A percentile compares a stretch with the other conserved stretches of the same genome.
Evolutionary conservation across 1,140 invertebrate species (phyloP).

Genomic region (Neodiprion fabricii): DNA sequence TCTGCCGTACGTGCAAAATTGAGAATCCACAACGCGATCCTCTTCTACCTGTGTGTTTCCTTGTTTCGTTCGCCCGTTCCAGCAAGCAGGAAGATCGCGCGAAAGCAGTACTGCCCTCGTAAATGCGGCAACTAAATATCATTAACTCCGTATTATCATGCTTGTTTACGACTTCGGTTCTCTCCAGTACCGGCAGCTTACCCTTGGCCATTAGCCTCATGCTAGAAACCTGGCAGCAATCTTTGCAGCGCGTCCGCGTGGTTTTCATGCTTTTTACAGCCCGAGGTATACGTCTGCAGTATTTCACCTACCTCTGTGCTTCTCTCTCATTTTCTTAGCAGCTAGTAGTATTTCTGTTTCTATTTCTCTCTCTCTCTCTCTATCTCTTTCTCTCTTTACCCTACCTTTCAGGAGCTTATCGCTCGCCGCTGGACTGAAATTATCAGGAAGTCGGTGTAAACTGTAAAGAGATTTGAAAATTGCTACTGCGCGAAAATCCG

Average conservation of each 20-base stretch:
- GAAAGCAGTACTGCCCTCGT: conserved; percentile 34
- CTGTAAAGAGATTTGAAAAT: too few relatives aligned
- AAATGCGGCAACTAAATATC: conserved; percentile 47
- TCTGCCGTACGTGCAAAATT: too few relatives aligned
- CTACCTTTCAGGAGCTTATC: conserved; percentile 18
- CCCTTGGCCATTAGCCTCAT: background rate
- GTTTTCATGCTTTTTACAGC: conserved; percentile 24
- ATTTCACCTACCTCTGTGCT: conserved; percentile 46
- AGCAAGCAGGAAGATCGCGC: background rate
- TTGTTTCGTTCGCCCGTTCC: too few relatives aligned
- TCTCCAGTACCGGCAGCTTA: background rate
- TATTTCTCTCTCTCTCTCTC: conserved; percentile 15
- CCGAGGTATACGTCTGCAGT: conserved; percentile 42
- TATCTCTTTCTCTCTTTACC: conserved; percentile 9
- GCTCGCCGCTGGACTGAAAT: conserved; percentile 1
- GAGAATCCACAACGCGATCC: too few relatives aligned
- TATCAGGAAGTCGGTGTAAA: too few relatives aligned
- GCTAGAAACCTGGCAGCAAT: conserved; percentile 26
- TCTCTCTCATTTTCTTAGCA: conserved; percentile 26
- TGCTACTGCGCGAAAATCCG: too few relatives aligned
- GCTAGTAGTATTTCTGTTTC: conserved; percentile 24
- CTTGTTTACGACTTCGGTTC: conserved; percentile 27
- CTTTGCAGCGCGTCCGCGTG: background rate
- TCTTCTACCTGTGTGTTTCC: too few relatives aligned
- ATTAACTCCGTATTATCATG: conserved; percentile 45